A percentile compares a stretch with the other conserved stretches of the same genome.
Evolutionary conservation across 2,888 invertebrate genomes (phyloP).

Genomic region (Cyclophora punctaria): DNA sequence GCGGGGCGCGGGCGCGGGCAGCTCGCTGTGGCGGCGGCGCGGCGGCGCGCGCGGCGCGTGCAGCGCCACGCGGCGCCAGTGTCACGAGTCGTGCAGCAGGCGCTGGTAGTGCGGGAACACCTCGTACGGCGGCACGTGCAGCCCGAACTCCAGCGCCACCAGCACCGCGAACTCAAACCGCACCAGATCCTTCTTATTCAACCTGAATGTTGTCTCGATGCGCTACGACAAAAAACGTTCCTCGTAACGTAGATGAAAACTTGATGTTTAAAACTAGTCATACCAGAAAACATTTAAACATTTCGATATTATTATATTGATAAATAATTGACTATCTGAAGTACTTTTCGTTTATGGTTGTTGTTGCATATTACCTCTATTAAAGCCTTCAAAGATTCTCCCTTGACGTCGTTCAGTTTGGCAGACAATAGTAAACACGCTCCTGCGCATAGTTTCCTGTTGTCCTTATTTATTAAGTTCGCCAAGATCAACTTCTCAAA

Average conservation of each 20-base stretch:
- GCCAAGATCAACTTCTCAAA: conserved; percentile 96
- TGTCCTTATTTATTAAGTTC: conserved; percentile 94
- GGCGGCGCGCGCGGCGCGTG: conserved; percentile 33
- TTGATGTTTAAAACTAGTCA: not conserved
- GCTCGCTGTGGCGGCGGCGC: conserved; percentile 43
- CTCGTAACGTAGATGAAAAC: too few species aligned
- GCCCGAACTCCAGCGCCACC: conserved; percentile 94
- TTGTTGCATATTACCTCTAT: conserved; percentile 82
- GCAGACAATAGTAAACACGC: conserved; percentile 95
- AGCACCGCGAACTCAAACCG: conserved; percentile 95
- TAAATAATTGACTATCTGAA: not conserved
- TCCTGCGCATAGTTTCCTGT: conserved; percentile 96
- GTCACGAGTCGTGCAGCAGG: conserved; percentile 93
- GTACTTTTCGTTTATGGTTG: not conserved
- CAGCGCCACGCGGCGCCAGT: conserved; percentile 46
- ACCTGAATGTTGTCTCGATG: conserved; percentile 91
- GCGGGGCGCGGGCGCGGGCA: conserved; percentile 47
- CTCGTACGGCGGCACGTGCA: conserved; percentile 93
- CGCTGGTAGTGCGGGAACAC: conserved; percentile 97
- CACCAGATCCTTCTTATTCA: conserved; percentile 92
- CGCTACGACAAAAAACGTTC: conserved; percentile 76
- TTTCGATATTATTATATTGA: not conserved
- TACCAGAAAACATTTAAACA: not conserved
- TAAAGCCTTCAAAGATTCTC: conserved; percentile 86
- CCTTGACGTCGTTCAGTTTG: conserved; percentile 97